phyloP scores from a whole-genome alignment of 2,113 vertebrate species.

The Narcine bancroftii region DNA sequence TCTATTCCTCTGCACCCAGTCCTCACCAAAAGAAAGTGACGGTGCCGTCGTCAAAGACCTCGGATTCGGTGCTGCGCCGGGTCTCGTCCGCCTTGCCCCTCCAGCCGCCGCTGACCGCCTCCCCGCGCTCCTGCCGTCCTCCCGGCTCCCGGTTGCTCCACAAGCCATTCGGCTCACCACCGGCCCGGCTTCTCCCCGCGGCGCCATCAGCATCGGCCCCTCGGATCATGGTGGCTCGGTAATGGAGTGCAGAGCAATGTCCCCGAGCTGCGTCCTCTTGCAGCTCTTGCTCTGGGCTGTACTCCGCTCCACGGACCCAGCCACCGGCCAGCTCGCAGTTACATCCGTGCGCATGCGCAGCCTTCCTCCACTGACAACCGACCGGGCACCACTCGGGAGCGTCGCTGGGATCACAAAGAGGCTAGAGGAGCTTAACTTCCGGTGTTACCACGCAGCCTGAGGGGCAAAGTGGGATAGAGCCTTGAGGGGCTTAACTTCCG shows the following conservation, averaged over 20 bases:
- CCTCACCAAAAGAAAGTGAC: slow-evolving; percentile 32
- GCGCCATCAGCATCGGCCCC: not conserved
- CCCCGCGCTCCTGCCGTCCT: not conserved
- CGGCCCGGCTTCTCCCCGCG: not conserved
- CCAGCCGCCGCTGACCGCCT: not conserved
- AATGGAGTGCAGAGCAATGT: not conserved
- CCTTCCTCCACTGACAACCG: too few relatives aligned
- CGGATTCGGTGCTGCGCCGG: slow-evolving; percentile 11
- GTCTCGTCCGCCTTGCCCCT: not conserved
- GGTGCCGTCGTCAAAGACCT: slow-evolving; percentile 30
- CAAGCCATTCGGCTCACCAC: not conserved
- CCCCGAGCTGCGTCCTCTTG: not conserved
- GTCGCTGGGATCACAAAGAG: too few relatives aligned
- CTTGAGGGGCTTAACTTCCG: not conserved
- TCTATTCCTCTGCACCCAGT: not conserved
- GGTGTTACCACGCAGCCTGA: not conserved
- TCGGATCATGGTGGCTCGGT: not conserved
- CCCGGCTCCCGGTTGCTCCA: not conserved
- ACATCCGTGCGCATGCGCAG: not conserved
- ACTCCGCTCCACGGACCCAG: not conserved
- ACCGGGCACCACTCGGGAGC: too few relatives aligned
- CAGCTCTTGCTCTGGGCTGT: not conserved
- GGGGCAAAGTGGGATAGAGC: not conserved
- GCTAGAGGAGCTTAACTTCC: not conserved
- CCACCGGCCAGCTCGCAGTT: not conserved